Evolutionary conservation across 2,797 vertebrate species (phyloP).

Genomic region (Chiroxiphia lanceolata): DNA sequence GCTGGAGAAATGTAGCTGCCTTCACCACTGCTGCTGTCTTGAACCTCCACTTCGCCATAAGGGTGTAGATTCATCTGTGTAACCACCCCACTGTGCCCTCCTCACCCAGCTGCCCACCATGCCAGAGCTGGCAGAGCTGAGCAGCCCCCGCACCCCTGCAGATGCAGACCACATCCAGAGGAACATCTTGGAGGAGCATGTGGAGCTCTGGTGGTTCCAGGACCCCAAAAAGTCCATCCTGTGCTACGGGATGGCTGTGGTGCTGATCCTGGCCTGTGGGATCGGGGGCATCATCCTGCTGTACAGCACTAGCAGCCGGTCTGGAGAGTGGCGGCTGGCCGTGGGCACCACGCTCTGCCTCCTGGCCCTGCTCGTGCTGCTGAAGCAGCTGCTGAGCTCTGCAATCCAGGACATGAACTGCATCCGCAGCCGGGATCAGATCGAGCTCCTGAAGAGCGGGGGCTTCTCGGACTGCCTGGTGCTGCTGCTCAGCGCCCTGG

Average conservation of each 20-base stretch:
- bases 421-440: conserved; percentile 86
- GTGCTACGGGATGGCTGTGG: conserved; percentile 89
- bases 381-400: conserved; percentile 96
- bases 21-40: background rate
- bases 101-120: conserved; percentile 59
- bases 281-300: conserved; percentile 90
- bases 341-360: conserved; percentile 90
- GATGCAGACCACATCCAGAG: conserved; percentile 83
- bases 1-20: background rate
- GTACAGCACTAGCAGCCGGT: conserved; percentile 93
- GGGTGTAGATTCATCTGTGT: background rate
- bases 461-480: conserved; percentile 88
- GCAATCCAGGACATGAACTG: conserved; percentile 99
- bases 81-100: background rate
- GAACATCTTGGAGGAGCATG: conserved; percentile 91
- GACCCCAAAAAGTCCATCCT: conserved; percentile 90
- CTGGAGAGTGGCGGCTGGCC: conserved; percentile 92
- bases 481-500: conserved; percentile 85
- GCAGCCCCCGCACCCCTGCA: conserved; percentile 70
- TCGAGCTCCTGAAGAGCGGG: conserved; percentile 91
- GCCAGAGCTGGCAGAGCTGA: conserved; percentile 84
- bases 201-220: conserved; percentile 98
- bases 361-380: conserved; percentile 88
- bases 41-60: background rate
- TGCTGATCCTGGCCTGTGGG: conserved; percentile 89